Percentiles rank a stretch among this genome's conserved stretches.
Evolutionary conservation across 2,113 vertebrate genomes (phyloP).

Genomic region (Columbina picui): DNA sequence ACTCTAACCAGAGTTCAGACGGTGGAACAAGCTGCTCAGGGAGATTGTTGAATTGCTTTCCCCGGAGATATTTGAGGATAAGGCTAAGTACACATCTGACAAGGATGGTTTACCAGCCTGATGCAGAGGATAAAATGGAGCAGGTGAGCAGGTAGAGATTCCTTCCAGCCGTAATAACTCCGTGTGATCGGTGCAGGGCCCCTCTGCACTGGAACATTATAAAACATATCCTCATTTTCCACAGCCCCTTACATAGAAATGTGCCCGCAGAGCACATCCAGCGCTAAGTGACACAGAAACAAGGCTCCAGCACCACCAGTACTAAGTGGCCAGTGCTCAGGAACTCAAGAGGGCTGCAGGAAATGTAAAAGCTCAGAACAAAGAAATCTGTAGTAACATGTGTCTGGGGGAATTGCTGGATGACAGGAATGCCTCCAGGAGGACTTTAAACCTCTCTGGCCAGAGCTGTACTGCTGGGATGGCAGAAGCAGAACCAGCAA

Average conservation of each 20-base stretch:
- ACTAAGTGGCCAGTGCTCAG: not conserved
- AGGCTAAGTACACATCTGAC: conserved; percentile 30
- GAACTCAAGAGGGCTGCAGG: not conserved
- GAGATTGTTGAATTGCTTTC: not conserved
- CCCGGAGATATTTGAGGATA: conserved; percentile 2
- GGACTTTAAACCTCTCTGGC: not conserved
- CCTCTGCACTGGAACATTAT: not conserved
- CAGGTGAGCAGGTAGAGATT: conserved; percentile 22
- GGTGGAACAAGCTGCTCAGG: not conserved
- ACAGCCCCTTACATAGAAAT: not conserved
- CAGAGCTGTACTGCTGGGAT: not conserved
- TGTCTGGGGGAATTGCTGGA: not conserved
- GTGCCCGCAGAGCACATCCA: not conserved
- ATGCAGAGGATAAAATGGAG: conserved; percentile 2
- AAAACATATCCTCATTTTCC: not conserved
- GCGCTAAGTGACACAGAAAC: not conserved
- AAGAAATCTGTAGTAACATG: not conserved
- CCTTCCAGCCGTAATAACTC: not conserved
- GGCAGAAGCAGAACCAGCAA: not conserved
- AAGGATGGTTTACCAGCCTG: conserved; percentile 15
- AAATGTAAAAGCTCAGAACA: conserved; percentile 1
- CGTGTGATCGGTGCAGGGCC: not conserved
- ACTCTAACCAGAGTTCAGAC: conserved; percentile 33
- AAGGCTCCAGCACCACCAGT: not conserved
- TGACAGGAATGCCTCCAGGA: not conserved